Percentiles rank a stretch among this genome's conserved stretches.
These are phyloP conservation scores for Pseudococcus longispinus DNA, from an alignment of 2,888 invertebrate genomes.

Conservation along the genomic window DNA sequence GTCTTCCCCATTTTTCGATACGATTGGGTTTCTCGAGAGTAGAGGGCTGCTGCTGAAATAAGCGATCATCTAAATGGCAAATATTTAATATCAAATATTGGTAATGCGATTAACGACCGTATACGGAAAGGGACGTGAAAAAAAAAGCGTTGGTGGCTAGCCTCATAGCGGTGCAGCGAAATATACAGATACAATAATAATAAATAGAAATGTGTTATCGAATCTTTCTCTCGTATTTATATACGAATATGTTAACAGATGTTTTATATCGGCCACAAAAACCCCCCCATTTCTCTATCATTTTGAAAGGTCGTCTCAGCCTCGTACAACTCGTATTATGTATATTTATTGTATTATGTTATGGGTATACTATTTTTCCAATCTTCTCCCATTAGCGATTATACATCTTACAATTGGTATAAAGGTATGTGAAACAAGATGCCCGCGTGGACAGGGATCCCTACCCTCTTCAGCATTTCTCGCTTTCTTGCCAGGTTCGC, in stretches of 20 bases:
- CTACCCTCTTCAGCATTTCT: background rate
- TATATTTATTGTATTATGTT: background rate
- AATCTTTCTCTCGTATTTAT: constrained; percentile 7
- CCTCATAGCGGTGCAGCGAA: background rate
- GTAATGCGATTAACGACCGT: constrained; percentile 52
- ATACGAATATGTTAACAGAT: constrained; percentile 53
- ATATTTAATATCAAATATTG: constrained; percentile 57
- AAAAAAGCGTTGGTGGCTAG: constrained; percentile 45
- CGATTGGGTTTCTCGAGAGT: background rate
- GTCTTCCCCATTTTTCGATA: background rate
- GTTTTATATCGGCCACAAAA: constrained; percentile 50
- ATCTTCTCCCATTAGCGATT: constrained; percentile 12
- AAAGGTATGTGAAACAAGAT: background rate
- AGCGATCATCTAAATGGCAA: constrained; percentile 54
- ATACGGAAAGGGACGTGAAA: background rate
- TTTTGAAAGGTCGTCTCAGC: background rate
- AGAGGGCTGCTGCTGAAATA: background rate
- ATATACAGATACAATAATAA: background rate
- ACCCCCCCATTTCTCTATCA: background rate
- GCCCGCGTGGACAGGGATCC: background rate
- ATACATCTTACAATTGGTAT: background rate
- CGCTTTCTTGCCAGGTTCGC: background rate
- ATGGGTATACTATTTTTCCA: background rate
- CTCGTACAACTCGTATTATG: background rate
- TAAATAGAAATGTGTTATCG: constrained; percentile 37